Conservation (phyloP, 2,888 invertebrate genomes). For the Omphaloscelis lunosa region DNA sequence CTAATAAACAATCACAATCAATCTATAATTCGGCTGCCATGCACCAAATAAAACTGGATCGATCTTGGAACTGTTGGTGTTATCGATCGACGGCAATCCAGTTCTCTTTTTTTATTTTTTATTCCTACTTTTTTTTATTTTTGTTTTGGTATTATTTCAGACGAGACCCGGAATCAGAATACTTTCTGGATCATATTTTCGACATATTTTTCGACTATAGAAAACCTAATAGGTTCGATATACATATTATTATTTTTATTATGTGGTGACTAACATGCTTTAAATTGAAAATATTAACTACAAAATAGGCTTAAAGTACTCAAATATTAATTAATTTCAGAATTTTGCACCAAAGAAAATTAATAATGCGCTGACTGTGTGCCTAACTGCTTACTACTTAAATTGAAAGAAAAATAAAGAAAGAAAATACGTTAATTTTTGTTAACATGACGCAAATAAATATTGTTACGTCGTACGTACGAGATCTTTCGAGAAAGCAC, state of each 20-base stretch:
- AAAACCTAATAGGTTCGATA: conserved; percentile 62
- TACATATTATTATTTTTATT: background rate
- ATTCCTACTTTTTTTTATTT: conserved; percentile 3
- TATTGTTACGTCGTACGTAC: too few relatives aligned
- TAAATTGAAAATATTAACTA: background rate
- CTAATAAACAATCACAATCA: too few relatives aligned
- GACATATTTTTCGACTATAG: conserved; percentile 93
- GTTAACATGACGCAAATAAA: too few relatives aligned
- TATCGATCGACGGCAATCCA: too few relatives aligned
- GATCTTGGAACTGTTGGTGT: too few relatives aligned
- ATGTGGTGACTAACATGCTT: conserved; percentile 18
- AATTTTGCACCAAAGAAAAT: background rate
- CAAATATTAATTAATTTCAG: background rate
- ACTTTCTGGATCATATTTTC: conserved; percentile 93
- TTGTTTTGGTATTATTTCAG: conserved; percentile 85
- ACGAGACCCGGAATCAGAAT: conserved; percentile 92
- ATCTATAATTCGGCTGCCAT: too few relatives aligned
- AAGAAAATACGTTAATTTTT: too few relatives aligned
- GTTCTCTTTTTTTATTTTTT: too few relatives aligned
- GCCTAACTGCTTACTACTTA: too few relatives aligned
- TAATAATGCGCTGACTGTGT: background rate
- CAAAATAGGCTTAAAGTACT: background rate
- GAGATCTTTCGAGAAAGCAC: too few relatives aligned
- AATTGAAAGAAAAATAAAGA: too few relatives aligned
- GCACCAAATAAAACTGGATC: too few relatives aligned